Base-by-base conservation (phyloP, 2,113 vertebrate genomes). In the Sitta europaea region DNA sequence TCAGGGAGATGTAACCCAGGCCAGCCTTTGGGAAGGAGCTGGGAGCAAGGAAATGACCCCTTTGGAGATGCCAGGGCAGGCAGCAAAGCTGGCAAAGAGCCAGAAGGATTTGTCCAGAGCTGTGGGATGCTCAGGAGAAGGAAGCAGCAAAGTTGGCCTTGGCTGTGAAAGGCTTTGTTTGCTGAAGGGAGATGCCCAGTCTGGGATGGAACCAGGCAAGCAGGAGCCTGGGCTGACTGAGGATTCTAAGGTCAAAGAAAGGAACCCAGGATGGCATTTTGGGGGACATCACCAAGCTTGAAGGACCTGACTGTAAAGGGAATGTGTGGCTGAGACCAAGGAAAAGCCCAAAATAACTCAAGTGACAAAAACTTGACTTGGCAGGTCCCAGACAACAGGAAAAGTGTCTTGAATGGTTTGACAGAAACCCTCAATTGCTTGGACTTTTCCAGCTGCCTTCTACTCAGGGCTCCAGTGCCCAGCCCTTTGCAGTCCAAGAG, bases 181-280 rank as follows among this genome's bases (percentile, higher is more conserved):
- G 70, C 57, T 59, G 43, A 43, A 47, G 33, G 48, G 36, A 88
- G 29, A 14, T 28, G 29, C 15, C 27, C 38, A 33, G 25, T 5
- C 12, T 47, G 53, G 54, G 59, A 59, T 7, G 36, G 61, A 88
- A 24, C 24, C 38, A 28, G 65, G 15, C 31, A 18, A 61, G 21
- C 48, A 55, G 63, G 68, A 40, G 10, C 20, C 24, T 22, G 47
- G 35, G 4, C 24, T 48, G 53, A 27, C 14, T 2, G 12, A n/a
- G 55, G 47, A 12, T 25, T 25, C 62, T 29, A 33, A 36, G 16
- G 24, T 6, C 53, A 40, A 67, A 75, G 35, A 21, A 24, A 18
- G 17, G 40, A 45, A 3, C 14, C 12, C 16, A 9, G n/a, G 8
- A 6, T 1, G 21, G 36, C 0, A 1, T 24, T 3, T n/a, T 17